Evolutionary conservation across 1,140 invertebrate genomes (phyloP), one percentile per base, ranked within the genome.

Genomic region (Centruroides sculpturatus): DNA sequence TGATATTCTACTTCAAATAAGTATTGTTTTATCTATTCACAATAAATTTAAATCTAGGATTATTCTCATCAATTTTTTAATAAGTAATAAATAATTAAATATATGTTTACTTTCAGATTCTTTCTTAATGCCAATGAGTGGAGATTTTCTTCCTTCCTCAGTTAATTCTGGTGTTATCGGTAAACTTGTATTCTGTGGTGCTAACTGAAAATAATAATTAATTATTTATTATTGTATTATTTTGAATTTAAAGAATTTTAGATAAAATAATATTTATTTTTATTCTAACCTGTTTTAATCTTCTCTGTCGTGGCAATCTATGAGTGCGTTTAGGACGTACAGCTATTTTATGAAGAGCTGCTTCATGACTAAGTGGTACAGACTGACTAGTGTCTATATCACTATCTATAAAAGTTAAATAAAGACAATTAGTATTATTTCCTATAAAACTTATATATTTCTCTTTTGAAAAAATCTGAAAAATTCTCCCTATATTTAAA

Each of bases 261-360:
- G 23, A 6, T 41, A 41, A 41, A 41, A 6, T 41, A 41, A 41
- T 41, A 41, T 41, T 8, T 8, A 41, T 41, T 6, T 41, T 41
- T 55, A 36, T 35, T 47, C 35, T 7, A 56, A 61, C 59, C 55
- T 60, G 63, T 51, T 58, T 60, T 55, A 58, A 53, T 68, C 80
- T 77, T 61, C 81, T 76, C 41, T 41, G 41, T 46, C 83, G 72
- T 7, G 83, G 83, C 13, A 83, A 81, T 35, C 81, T 83, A 69
- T 85, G 83, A 34, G 82, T 86, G 66, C 84, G 77, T 64, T 81
- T 80, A n/a, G 85, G 85, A 46, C 82, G 76, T 48, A 87, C 81
- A 48, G 85, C 80, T 77, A 86, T 86, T 72, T 85, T 84, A 75
- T 87, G 85, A 61, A 78, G 79, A 47, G 85, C 85, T 13, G 85